Conservation (phyloP, 2,113 vertebrate genomes). For the Gasterosteus nipponicus region DNA sequence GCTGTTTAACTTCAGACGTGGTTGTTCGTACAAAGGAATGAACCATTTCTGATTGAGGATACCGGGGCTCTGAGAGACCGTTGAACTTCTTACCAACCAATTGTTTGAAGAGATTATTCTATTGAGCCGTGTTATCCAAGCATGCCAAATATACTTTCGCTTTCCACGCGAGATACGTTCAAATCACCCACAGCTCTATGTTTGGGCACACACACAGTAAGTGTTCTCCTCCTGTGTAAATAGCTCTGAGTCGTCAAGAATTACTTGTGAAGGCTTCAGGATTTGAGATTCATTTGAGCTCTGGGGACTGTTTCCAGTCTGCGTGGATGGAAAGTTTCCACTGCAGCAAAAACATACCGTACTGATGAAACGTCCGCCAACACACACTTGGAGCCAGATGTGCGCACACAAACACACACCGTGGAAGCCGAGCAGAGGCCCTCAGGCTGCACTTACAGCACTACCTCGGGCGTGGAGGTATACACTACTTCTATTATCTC, state of each 20-base stretch:
- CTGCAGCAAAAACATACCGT: slow-evolving; percentile 57
- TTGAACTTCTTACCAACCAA: neutral
- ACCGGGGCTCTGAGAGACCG: neutral
- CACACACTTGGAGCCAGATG: slow-evolving; percentile 5
- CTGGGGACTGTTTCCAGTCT: slow-evolving; percentile 42
- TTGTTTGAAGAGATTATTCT: slow-evolving; percentile 8
- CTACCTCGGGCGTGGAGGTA: neutral
- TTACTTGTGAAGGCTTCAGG: slow-evolving; percentile 3
- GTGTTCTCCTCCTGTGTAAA: slow-evolving; percentile 29
- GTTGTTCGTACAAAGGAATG: no score
- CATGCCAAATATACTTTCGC: slow-evolving; percentile 5
- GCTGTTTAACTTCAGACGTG: neutral
- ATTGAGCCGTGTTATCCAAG: slow-evolving; percentile 5
- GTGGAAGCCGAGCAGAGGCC: neutral
- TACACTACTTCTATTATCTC: neutral
- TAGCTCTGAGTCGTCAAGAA: neutral
- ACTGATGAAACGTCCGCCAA: slow-evolving; percentile 34
- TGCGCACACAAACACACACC: slow-evolving; percentile 11
- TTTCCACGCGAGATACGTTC: slow-evolving; percentile 26
- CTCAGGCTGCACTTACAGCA: neutral
- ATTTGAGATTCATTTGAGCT: slow-evolving; percentile 26
- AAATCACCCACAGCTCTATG: slow-evolving; percentile 8
- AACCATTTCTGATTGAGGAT: neutral
- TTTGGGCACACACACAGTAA: neutral
- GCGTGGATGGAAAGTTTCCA: slow-evolving; percentile 55